Percentiles rank a stretch among this genome's conserved stretches.
These are phyloP conservation scores for Strigamia crassipes DNA, from an alignment of 2,888 invertebrate species.

Conservation along the genomic window DNA sequence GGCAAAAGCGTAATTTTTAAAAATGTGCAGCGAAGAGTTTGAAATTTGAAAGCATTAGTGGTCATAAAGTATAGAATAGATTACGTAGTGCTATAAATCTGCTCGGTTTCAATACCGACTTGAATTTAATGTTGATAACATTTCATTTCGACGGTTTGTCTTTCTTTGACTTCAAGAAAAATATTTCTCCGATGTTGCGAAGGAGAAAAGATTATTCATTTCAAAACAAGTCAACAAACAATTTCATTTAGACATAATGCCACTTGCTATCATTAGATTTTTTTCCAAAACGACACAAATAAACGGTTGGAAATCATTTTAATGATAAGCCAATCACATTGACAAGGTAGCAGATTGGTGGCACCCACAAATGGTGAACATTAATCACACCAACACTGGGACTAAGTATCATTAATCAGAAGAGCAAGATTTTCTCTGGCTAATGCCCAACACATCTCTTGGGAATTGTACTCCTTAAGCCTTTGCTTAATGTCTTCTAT, in stretches of 20 bases:
- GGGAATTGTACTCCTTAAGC: slow-evolving; percentile 4
- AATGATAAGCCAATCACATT: slow-evolving; percentile 10
- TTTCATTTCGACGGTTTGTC: too few relatives aligned
- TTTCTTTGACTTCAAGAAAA: too few relatives aligned
- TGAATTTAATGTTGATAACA: too few relatives aligned
- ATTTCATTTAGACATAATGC: background rate
- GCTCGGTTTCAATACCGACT: too few relatives aligned
- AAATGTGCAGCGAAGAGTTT: too few relatives aligned
- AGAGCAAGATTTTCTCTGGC: slow-evolving; percentile 2
- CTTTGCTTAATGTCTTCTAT: background rate
- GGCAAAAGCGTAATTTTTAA: too few relatives aligned
- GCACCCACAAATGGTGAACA: background rate
- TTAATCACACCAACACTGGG: slow-evolving; percentile 4
- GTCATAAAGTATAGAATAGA: too few relatives aligned
- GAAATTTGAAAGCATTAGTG: too few relatives aligned
- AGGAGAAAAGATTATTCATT: too few relatives aligned
- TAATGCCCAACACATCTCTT: slow-evolving; percentile 10
- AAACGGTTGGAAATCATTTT: background rate
- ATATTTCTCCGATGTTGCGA: too few relatives aligned
- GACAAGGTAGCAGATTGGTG: slow-evolving; percentile 10
- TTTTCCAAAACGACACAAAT: background rate
- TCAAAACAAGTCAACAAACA: too few relatives aligned
- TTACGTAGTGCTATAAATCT: too few relatives aligned
- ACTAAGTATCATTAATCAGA: slow-evolving; percentile 10
- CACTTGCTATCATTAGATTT: background rate